phyloP scores from a whole-genome alignment of 2,888 invertebrate genomes.

The Drosophila austrosaltans region DNA sequence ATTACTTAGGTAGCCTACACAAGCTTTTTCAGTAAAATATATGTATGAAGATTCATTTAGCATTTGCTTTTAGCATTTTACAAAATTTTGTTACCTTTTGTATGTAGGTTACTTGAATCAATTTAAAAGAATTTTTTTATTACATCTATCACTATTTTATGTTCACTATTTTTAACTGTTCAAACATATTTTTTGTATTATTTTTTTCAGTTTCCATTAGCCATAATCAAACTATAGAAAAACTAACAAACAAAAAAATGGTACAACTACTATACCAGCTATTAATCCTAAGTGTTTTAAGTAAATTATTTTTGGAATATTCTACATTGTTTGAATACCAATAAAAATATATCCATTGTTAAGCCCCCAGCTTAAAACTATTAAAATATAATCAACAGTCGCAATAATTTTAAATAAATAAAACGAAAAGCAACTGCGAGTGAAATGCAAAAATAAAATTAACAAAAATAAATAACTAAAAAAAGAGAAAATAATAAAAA shows the following conservation, averaged over 20 bases:
- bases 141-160: not conserved
- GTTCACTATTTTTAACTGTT: not conserved
- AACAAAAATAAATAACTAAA: constrained; percentile 5
- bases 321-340: not conserved
- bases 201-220: not conserved
- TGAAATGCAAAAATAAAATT: constrained; percentile 1
- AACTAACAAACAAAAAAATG: not conserved
- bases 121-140: not conserved
- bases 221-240: not conserved
- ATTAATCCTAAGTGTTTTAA: constrained; percentile 1
- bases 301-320: not conserved
- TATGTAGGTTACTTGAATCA: no score
- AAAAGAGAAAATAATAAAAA: constrained; percentile 15
- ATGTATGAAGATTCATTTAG: not conserved
- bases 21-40: no score
- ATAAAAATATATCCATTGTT: constrained; percentile 5
- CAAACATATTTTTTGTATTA: no score
- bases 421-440: not conserved
- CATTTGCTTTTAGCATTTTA: not conserved
- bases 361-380: constrained; percentile 2
- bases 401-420: constrained; percentile 40
- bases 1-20: no score
- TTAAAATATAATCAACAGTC: constrained; percentile 1
- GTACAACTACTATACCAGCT: not conserved
- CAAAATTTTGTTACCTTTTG: not conserved